These are phyloP conservation scores for Hucho hucho DNA, from an alignment of 2,113 vertebrate genomes.

Conservation along the genomic window DNA sequence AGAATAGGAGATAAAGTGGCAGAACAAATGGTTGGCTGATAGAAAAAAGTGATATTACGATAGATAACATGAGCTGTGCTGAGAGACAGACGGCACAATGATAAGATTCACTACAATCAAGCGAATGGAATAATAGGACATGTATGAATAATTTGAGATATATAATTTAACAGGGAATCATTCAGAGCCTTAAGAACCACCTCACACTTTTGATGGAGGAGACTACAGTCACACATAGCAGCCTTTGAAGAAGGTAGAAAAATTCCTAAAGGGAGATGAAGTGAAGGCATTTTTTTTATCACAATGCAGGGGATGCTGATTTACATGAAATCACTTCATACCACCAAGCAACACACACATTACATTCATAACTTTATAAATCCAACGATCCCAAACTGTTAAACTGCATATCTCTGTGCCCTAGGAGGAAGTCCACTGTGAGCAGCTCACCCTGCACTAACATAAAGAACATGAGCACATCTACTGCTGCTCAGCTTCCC, in stretches of 20 bases:
- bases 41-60: slow-evolving; percentile 27
- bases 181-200: slow-evolving; percentile 12
- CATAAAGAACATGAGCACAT: too few species aligned
- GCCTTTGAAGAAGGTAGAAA: slow-evolving; percentile 34
- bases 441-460: too few species aligned
- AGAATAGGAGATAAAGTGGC: slow-evolving; percentile 21
- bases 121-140: slow-evolving; percentile 18
- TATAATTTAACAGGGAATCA: slow-evolving; percentile 36
- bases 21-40: slow-evolving; percentile 20
- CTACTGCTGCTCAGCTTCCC: too few species aligned
- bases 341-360: slow-evolving; percentile 33
- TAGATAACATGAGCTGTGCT: slow-evolving; percentile 33
- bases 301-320: slow-evolving; percentile 26
- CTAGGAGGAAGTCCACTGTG: too few species aligned
- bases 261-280: slow-evolving; percentile 34
- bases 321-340: slow-evolving; percentile 16
- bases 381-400: slow-evolving; percentile 43
- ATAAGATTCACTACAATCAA: slow-evolving; percentile 21
- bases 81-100: slow-evolving; percentile 47
- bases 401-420: slow-evolving; percentile 32
- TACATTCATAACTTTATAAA: slow-evolving; percentile 49
- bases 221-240: background rate
- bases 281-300: slow-evolving; percentile 21
- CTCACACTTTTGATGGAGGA: background rate
- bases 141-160: too few species aligned